Percentiles rank a stretch among this genome's conserved stretches.
Evolutionary conservation across 2,797 vertebrate species (phyloP).

Genomic region (Cossypha heuglini): DNA sequence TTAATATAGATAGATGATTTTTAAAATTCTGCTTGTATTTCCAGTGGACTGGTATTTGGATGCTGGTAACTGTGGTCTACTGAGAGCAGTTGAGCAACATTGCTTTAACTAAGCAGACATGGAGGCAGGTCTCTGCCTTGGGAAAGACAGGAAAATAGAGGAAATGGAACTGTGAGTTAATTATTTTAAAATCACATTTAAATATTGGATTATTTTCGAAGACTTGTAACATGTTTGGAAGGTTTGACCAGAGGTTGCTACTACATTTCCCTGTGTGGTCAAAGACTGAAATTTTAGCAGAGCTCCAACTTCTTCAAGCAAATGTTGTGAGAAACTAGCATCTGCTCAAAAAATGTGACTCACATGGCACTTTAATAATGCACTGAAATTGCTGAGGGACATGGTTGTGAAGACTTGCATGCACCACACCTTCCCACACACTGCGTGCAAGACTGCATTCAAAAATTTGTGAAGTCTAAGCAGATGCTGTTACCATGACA

Average conservation of each 20-base stretch:
- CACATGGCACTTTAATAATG: neutral
- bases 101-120: neutral
- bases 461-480: constrained; percentile 40
- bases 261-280: neutral
- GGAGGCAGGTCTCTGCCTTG: neutral
- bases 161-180: neutral
- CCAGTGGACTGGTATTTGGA: neutral
- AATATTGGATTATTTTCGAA: neutral
- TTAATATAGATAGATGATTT: neutral
- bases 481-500: constrained; percentile 76
- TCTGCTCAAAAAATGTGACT: neutral
- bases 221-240: neutral
- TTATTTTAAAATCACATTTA: neutral
- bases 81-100: neutral
- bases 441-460: neutral
- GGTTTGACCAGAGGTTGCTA: neutral
- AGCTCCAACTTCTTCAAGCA: neutral
- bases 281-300: neutral
- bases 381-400: neutral
- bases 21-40: neutral
- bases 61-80: neutral
- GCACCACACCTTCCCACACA: constrained; percentile 1
- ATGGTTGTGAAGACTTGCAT: neutral
- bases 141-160: neutral
- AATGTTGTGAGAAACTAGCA: neutral